A percentile compares a stretch with the other conserved stretches of the same genome.
These are phyloP conservation scores for Azemiops feae DNA, from an alignment of 2,113 vertebrate genomes.

Conservation along the genomic window DNA sequence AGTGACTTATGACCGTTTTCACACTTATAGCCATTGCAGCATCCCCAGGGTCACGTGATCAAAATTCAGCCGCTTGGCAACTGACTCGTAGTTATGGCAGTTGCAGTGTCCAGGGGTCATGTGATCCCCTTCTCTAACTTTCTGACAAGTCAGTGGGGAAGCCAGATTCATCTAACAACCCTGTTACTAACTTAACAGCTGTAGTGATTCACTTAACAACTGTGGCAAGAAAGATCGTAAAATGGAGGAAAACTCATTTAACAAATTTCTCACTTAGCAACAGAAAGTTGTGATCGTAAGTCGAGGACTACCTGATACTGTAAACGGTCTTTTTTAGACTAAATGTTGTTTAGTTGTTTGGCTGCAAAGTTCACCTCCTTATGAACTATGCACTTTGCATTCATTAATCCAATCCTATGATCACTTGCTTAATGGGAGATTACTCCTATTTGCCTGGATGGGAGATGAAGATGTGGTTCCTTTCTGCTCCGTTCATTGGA, in stretches of 20 bases:
- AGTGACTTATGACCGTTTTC: too few relatives aligned
- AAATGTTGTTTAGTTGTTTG: not conserved
- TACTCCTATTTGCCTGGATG: not conserved
- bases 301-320: not conserved
- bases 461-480: not conserved
- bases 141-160: not conserved
- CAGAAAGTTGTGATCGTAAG: not conserved
- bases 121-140: not conserved
- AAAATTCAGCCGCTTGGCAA: not conserved
- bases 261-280: not conserved
- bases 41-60: not conserved
- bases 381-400: not conserved
- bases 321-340: not conserved
- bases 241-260: not conserved
- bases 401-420: not conserved
- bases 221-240: not conserved
- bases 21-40: too few relatives aligned
- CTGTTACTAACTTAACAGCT: not conserved
- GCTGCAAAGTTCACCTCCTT: not conserved
- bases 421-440: not conserved
- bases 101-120: not conserved
- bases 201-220: not conserved
- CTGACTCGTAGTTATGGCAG: not conserved
- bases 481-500: not conserved
- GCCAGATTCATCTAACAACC: not conserved